phyloP scores from a whole-genome alignment of 2,113 vertebrate species.

The Oryzias woworae region DNA sequence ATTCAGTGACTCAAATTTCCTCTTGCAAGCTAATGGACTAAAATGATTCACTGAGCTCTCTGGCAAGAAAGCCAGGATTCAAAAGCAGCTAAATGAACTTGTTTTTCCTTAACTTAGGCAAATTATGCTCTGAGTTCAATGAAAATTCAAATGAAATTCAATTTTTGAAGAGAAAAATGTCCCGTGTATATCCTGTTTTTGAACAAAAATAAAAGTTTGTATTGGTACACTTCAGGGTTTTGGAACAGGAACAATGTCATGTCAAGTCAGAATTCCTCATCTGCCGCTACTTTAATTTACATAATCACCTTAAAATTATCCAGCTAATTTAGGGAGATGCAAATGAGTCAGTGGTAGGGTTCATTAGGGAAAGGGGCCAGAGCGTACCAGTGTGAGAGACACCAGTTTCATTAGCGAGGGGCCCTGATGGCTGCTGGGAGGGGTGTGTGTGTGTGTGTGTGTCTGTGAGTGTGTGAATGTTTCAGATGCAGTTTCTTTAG shows the following conservation, averaged over 20 bases:
- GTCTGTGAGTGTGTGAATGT: slow-evolving; percentile 17
- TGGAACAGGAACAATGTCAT: neutral
- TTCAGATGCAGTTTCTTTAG: slow-evolving; percentile 22
- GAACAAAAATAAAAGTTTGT: slow-evolving; percentile 1
- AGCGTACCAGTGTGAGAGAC: slow-evolving; percentile 11
- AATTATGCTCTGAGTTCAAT: slow-evolving; percentile 9
- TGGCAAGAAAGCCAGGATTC: slow-evolving; percentile 1
- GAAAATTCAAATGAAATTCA: neutral
- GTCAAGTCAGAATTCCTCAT: slow-evolving; percentile 53
- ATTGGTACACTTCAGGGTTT: too few relatives aligned
- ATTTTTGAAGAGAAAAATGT: neutral
- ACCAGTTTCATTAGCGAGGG: slow-evolving; percentile 47
- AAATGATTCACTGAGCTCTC: slow-evolving; percentile 7
- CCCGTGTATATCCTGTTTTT: slow-evolving; percentile 4
- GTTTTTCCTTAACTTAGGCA: slow-evolving; percentile 1
- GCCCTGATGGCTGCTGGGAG: slow-evolving; percentile 48
- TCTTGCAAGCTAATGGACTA: neutral
- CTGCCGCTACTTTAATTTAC: slow-evolving; percentile 76
- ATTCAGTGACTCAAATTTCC: slow-evolving; percentile 21
- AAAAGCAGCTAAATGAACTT: neutral
- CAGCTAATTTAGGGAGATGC: slow-evolving; percentile 76
- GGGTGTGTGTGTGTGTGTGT: slow-evolving; percentile 14
- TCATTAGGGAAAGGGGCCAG: slow-evolving; percentile 65
- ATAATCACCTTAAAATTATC: slow-evolving; percentile 78
- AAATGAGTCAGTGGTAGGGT: slow-evolving; percentile 68